Base-by-base conservation (phyloP, 2,888 invertebrate genomes). In the Andrena marginata region DNA sequence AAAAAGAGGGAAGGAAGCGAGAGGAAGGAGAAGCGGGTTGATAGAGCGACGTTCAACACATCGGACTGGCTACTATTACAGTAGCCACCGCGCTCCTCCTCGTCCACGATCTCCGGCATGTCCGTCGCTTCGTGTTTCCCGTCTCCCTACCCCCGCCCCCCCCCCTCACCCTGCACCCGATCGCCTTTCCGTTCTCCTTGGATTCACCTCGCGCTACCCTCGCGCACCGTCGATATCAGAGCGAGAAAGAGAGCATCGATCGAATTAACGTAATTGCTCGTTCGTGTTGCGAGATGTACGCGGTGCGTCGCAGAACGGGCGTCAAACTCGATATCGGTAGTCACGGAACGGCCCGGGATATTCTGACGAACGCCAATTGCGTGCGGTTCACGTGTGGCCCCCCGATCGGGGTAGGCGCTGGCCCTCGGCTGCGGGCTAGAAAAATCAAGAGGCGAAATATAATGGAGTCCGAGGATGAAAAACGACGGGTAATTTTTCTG, bases 401-500 rank as follows among this genome's bases (percentile, higher is more conserved):
- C 35, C 42, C 16, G 42, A 42, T 42, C 42, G 13, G 13, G 35
- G 23, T 13, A 51, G 54, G 33, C 10, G 33, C 42, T 1, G 0
- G 6, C 20, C 67, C 35, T 29, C 68, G 33, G 42, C 49, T 5
- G 10, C 42, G 49, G 56, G 23, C 26, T 56, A 54, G 54, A 68
- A 69, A 69, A 75, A 77, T 79, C 70, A 68, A 75, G 72, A 81
- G 79, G 67, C 48, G 65, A 84, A 82, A 87, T 85, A 85, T 85
- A 87, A 80, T 82, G 85, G 74, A 84, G 81, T 85, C 81, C 71
- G 86, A 56, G 69, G 77, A 80, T 88, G 88, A 89, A 87, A 89
- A 89, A 86, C 88, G 85, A 84, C 77, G 42, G 85, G 76, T 77
- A 83, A 89, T 89, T 89, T 89, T 87, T 88, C 85, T 82, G 77